Base-by-base conservation (phyloP, 2,797 vertebrate species). In the Orientallactaga sibirica region DNA sequence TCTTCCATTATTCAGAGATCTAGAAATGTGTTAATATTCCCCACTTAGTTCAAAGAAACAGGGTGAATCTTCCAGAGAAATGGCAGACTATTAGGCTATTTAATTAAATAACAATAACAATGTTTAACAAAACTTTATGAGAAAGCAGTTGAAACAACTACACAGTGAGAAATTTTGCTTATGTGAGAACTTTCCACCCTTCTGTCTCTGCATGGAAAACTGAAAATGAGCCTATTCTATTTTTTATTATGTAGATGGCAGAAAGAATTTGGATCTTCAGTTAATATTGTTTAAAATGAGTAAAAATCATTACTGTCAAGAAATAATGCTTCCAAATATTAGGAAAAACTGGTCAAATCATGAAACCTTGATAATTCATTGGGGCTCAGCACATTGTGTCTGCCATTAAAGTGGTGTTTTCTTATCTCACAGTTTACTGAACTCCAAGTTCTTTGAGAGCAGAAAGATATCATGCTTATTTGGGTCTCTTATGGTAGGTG, bases 251-350 rank as follows among this genome's bases (percentile, higher is more conserved):
- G n/a, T 64, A 89, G 74, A 68, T 75, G 12, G 27, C 48, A 88
- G 19, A 71, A 71, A 93, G 12, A 92, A 68, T 91, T 73, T 90
- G 58, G 24, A 58, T 55, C 18, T 83, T 93, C 75, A 79, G 55
- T 92, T 93, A 92, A 75, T 55, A 86, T 79, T 55, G 18, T 84
- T 86, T 89, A 86, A 91, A 95, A 91, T 78, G 5, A 86, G 33
- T 82, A 80, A 79, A 95, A 37, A 88, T 43, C 24, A 22, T 77
- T 78, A 15, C 37, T 88, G 73, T 91, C 11, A 85, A 78, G n/a
- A 78, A 73, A 80, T 83, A 73, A 80, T 83, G 71, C 94, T 89
- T 94, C 8, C 79, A 83, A 61, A 73, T 37, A 82, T 81, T 85
- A 88, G 33, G 61, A 78, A 62, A 89, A 94, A 83, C 20, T 86